A percentile compares a stretch with the other conserved stretches of the same genome.
Evolutionary conservation across 2,797 vertebrate species (phyloP).

Genomic region (Naso thynnoides): DNA sequence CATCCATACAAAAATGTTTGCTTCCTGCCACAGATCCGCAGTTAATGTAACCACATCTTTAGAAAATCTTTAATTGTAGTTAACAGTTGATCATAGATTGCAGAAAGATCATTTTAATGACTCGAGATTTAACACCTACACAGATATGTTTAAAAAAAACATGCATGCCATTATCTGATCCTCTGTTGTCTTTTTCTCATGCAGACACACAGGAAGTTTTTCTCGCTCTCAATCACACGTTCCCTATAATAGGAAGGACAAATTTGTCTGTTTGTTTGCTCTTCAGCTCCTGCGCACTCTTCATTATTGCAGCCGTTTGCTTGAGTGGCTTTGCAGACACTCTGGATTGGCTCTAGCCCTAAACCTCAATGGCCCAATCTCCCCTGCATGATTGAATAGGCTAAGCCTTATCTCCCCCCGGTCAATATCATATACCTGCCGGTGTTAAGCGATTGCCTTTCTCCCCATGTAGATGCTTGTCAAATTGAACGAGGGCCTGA

Average conservation of each 20-base stretch:
- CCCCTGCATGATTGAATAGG: slow-evolving; percentile 81
- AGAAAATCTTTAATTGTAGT: background rate
- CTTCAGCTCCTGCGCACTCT: slow-evolving; percentile 44
- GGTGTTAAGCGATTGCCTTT: slow-evolving; percentile 81
- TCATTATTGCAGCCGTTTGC: slow-evolving; percentile 70
- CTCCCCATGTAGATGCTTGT: slow-evolving; percentile 85
- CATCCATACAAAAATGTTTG: background rate
- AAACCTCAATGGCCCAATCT: slow-evolving; percentile 77
- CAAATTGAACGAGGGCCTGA: slow-evolving; percentile 82
- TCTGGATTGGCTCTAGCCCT: slow-evolving; percentile 70
- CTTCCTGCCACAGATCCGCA: background rate
- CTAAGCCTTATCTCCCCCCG: slow-evolving; percentile 81
- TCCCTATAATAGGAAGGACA: slow-evolving; percentile 54
- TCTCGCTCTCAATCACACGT: slow-evolving; percentile 23
- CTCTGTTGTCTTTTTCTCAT: slow-evolving; percentile 3
- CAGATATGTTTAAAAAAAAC: background rate
- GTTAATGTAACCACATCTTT: background rate
- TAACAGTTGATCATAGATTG: background rate
- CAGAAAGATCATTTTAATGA: background rate
- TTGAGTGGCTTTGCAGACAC: slow-evolving; percentile 61
- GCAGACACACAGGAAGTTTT: slow-evolving; percentile 1
- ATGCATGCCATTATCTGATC: background rate
- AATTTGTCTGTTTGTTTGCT: slow-evolving; percentile 67
- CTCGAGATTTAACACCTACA: background rate
- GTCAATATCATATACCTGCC: slow-evolving; percentile 83